Conservation (phyloP, 2,797 vertebrate species). For the Neostethus bicornis region DNA sequence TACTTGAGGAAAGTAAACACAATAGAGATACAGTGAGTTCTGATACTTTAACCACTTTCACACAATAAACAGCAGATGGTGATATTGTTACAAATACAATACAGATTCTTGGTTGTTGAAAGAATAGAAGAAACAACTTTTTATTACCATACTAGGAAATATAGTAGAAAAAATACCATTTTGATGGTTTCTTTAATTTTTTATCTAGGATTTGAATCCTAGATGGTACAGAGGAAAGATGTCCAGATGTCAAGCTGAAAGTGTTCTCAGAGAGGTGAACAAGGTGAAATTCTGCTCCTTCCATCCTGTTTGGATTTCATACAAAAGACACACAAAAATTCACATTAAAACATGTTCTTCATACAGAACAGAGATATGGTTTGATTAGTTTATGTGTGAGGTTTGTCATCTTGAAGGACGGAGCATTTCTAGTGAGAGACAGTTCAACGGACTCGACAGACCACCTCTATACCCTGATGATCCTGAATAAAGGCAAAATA, state of each 20-base stretch:
- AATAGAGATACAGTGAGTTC: neutral
- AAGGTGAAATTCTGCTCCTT: slow-evolving; percentile 72
- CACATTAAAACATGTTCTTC: slow-evolving; percentile 2
- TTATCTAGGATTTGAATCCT: slow-evolving; percentile 62
- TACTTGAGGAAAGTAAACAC: neutral
- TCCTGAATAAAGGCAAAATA: slow-evolving; percentile 87
- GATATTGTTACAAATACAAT: slow-evolving; percentile 38
- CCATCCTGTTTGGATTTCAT: slow-evolving; percentile 10
- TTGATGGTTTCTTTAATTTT: slow-evolving; percentile 4
- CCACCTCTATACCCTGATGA: slow-evolving; percentile 90
- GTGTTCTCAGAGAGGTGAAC: slow-evolving; percentile 82
- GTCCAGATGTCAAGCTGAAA: slow-evolving; percentile 84
- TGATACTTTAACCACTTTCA: slow-evolving; percentile 17
- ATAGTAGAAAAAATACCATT: neutral
- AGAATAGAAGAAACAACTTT: slow-evolving; percentile 9
- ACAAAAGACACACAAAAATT: slow-evolving; percentile 13
- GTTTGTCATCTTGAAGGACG: slow-evolving; percentile 76
- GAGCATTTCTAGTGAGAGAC: slow-evolving; percentile 88
- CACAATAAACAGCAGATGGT: slow-evolving; percentile 54
- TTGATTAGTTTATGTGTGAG: neutral
- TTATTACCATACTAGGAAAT: too few species aligned
- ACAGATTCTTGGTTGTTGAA: neutral
- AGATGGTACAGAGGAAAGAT: slow-evolving; percentile 84
- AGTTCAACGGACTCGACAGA: slow-evolving; percentile 80
- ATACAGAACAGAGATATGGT: too few species aligned